Percentiles rank a stretch among this genome's conserved stretches.
phyloP scores from a whole-genome alignment of 1,140 invertebrate genomes.

The Drosophila parabipectinata region DNA sequence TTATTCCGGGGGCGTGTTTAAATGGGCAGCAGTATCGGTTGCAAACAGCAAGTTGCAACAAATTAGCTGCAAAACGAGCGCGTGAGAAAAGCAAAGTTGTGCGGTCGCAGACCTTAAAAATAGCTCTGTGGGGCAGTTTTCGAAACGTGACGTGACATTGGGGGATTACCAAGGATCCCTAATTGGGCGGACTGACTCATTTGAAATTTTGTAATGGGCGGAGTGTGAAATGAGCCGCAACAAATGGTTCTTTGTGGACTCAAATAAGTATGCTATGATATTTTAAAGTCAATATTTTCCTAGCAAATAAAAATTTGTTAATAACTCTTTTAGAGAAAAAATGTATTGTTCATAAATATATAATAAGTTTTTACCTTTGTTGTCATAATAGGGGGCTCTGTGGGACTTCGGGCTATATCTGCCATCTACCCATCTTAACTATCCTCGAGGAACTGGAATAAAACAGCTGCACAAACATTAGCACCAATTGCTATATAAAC shows the following conservation, averaged over 20 bases:
- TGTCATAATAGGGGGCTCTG: background rate
- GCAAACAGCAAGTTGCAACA: conserved; percentile 60
- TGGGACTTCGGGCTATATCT: conserved; percentile 10
- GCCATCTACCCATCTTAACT: conserved; percentile 18
- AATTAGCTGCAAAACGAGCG: conserved; percentile 70
- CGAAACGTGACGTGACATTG: conserved; percentile 48
- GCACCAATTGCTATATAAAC: conserved; percentile 27
- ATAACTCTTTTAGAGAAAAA: background rate
- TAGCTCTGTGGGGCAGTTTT: conserved; percentile 23
- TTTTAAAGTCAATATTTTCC: background rate
- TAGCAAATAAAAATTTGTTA: background rate
- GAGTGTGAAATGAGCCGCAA: background rate
- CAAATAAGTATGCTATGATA: conserved; percentile 57
- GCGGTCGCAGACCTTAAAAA: conserved; percentile 48
- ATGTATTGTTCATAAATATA: background rate
- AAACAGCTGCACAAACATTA: conserved; percentile 63
- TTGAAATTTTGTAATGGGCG: conserved; percentile 14
- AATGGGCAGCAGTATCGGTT: conserved; percentile 1
- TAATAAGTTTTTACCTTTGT: background rate
- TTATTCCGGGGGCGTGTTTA: conserved; percentile 3
- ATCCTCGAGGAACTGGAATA: conserved; percentile 14
- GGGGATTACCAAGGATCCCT: conserved; percentile 36
- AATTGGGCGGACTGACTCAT: conserved; percentile 32
- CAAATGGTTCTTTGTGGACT: background rate
- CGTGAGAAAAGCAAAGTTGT: conserved; percentile 71